Percentiles rank a stretch among this genome's conserved stretches.
These are phyloP conservation scores for Spizaetus ornatus DNA, from an alignment of 2,113 vertebrate genomes.

Conservation along the genomic window DNA sequence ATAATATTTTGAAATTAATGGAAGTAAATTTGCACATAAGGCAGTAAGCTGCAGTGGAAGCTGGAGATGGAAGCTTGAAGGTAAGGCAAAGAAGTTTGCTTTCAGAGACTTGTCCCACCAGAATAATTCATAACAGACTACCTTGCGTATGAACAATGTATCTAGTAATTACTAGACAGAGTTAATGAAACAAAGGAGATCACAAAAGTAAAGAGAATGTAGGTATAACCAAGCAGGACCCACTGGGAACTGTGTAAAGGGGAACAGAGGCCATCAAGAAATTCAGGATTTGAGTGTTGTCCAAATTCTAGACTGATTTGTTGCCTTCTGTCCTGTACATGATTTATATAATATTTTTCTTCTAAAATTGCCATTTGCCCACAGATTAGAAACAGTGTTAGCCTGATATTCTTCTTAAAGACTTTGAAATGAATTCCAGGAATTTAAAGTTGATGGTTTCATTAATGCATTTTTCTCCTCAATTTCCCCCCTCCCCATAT, in stretches of 20 bases:
- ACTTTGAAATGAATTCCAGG: not conserved
- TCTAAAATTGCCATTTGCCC: not conserved
- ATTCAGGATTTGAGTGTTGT: not conserved
- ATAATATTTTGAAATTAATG: not conserved
- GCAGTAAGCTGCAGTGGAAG: not conserved
- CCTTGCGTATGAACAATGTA: not conserved
- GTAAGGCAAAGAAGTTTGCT: not conserved
- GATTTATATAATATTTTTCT: not conserved
- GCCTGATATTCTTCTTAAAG: not conserved
- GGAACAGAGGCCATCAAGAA: not conserved
- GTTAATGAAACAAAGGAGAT: not conserved
- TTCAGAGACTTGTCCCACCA: not conserved
- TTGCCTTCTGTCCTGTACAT: not conserved
- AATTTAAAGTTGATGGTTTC: not conserved
- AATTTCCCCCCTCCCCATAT: rapidly evolving
- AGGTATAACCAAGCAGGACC: not conserved
- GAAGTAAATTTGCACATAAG: rapidly evolving
- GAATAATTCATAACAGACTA: not conserved
- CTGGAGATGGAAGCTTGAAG: not conserved
- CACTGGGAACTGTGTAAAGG: not conserved
- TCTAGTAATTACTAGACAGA: not conserved
- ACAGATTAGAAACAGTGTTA: not conserved
- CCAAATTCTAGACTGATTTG: not conserved
- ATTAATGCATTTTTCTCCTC: not conserved
- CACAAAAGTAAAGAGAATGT: not conserved